Evolutionary conservation across 2,888 invertebrate genomes (phyloP).

Genomic region (Sphaerophoria rueppellii): DNA sequence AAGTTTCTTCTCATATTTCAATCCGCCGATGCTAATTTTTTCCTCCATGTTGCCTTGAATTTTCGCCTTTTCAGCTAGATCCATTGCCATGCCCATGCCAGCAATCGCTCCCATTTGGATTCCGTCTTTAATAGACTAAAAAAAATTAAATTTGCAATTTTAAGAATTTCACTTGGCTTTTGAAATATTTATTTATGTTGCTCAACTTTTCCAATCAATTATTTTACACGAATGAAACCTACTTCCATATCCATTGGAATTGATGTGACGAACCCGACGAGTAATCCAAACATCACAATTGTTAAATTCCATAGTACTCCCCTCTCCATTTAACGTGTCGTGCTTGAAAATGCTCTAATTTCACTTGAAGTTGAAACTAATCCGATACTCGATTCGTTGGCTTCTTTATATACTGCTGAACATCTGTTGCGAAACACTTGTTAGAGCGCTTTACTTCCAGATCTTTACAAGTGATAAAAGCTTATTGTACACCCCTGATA

Average conservation of each 20-base stretch:
- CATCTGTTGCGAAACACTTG: neutral
- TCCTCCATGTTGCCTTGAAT: neutral
- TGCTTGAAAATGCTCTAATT: neutral
- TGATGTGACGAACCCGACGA: slow-evolving; percentile 8
- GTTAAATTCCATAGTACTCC: slow-evolving; percentile 1
- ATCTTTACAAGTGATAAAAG: neutral
- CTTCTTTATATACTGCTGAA: slow-evolving; percentile 28
- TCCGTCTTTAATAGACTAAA: slow-evolving; percentile 19
- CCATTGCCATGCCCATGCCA: slow-evolving; percentile 17
- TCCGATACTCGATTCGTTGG: neutral
- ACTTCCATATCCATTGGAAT: slow-evolving; percentile 36
- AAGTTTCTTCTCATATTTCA: slow-evolving; percentile 42
- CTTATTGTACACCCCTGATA: neutral
- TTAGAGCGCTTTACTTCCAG: neutral
- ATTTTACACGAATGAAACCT: neutral
- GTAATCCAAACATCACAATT: slow-evolving; percentile 27
- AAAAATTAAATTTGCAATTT: neutral
- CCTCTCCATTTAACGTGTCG: slow-evolving; percentile 19
- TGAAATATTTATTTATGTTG: too few relatives aligned
- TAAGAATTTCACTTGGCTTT: too few relatives aligned
- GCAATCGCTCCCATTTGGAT: slow-evolving; percentile 13
- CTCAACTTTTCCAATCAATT: neutral
- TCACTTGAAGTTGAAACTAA: slow-evolving; percentile 35
- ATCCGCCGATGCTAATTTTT: slow-evolving; percentile 65
- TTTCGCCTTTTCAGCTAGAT: neutral